A percentile compares a stretch with the other conserved stretches of the same genome.
phyloP scores from a whole-genome alignment of 1,140 invertebrate genomes.

The Tribolium castaneum region DNA sequence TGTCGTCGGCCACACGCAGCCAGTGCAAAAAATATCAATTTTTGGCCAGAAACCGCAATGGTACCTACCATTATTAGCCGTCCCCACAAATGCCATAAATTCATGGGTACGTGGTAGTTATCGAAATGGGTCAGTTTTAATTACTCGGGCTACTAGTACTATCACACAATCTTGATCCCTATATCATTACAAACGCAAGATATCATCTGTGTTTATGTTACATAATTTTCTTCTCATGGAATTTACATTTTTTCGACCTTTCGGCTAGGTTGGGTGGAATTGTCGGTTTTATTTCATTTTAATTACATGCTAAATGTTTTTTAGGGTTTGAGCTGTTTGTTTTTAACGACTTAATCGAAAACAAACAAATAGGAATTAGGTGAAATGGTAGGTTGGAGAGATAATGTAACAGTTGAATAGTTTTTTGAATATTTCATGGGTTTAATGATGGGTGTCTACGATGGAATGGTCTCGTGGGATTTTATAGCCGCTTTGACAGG shows the following conservation, averaged over 20 bases:
- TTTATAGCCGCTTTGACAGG: background rate
- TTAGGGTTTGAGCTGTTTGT: constrained; percentile 4
- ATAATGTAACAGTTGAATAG: background rate
- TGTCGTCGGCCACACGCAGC: constrained; percentile 2
- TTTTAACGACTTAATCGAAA: constrained; percentile 41
- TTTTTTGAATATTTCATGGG: constrained; percentile 24
- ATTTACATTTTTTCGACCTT: constrained; percentile 35
- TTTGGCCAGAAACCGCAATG: constrained; percentile 2
- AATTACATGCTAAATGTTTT: constrained; percentile 39
- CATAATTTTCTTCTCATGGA: constrained; percentile 4
- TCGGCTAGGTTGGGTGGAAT: background rate
- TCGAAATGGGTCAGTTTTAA: constrained; percentile 14
- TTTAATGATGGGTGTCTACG: constrained; percentile 5
- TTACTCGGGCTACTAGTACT: background rate
- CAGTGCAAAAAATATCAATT: constrained; percentile 24
- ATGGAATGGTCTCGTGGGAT: background rate
- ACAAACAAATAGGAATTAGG: constrained; percentile 37
- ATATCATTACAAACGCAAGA: background rate
- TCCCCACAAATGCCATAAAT: background rate
- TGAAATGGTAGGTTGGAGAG: constrained; percentile 19
- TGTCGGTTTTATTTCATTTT: constrained; percentile 41
- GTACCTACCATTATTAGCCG: background rate
- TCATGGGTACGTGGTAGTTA: background rate
- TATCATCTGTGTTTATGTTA: constrained; percentile 35
- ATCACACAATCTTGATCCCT: background rate